Conservation (phyloP, 2,888 invertebrate genomes). For the Tinea semifulvella region DNA sequence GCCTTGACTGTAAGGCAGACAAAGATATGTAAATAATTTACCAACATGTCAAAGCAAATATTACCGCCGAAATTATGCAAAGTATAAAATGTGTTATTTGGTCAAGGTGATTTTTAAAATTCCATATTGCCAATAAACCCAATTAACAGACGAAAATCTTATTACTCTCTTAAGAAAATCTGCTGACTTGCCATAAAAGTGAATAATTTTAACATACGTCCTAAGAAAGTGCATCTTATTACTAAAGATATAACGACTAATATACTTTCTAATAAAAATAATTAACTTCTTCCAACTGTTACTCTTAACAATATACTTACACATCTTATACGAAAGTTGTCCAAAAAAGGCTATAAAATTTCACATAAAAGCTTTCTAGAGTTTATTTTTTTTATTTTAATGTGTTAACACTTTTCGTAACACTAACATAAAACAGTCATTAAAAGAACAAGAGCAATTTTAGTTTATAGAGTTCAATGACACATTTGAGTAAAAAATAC, state of each 20-base stretch:
- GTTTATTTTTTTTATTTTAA: background rate
- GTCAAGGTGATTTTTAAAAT: too few species aligned
- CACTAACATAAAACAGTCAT: background rate
- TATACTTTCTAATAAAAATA: background rate
- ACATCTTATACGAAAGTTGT: background rate
- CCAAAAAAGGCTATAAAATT: background rate
- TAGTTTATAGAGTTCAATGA: slow-evolving; percentile 2
- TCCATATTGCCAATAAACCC: too few species aligned
- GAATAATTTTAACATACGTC: background rate
- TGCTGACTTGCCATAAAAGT: too few species aligned
- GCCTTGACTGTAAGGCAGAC: too few species aligned
- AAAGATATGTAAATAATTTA: too few species aligned
- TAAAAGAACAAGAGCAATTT: background rate
- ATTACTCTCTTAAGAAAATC: too few species aligned
- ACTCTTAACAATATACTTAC: slow-evolving; percentile 1
- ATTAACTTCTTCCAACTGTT: background rate
- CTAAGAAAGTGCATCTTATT: background rate
- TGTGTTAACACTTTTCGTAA: slow-evolving; percentile 1
- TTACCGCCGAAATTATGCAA: too few species aligned
- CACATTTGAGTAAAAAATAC: background rate
- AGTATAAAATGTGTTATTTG: too few species aligned
- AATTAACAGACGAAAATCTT: too few species aligned
- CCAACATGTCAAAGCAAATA: too few species aligned
- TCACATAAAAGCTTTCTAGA: background rate
- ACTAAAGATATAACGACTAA: background rate